Base-by-base conservation (phyloP, 1,140 invertebrate species). In the Pachyrhynchus sulphureomaculatus region DNA sequence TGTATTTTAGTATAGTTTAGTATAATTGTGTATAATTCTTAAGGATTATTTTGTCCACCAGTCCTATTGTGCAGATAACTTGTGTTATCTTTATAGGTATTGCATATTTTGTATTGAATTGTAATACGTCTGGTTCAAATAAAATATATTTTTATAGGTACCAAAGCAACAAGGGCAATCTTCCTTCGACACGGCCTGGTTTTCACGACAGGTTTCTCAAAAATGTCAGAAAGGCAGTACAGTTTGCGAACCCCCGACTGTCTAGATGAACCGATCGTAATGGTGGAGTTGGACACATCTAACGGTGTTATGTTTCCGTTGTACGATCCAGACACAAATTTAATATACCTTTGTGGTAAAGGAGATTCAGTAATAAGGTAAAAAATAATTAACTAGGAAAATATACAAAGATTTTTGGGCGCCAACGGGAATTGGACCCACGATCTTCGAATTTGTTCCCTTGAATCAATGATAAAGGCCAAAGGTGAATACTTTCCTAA, bases 291-390 rank as follows among this genome's bases (percentile, higher is more conserved):
- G 68, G 97, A 99, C 78, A 96, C 93, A 21, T 95, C 92, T 65
- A 99, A 98, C 79, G 96, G 96, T 64, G 93, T 99, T 32, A 92
- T 99, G 86, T 95, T 98, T 78, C 97, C 97, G 26, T 84, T 97
- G 13, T 99, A 98, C 79, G 97, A 99, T 83, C 87, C 94, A 36
- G 97, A 99, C 79, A 96, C 93, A 37, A 96, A 95, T 82, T 81
- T 99, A 71, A 87, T 99, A 61, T 99, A 90, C 78, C 80, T 99
- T 3, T 96, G 94, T 77, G 97, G 96, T 62, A 99, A 99, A 83
- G 96, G 89, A 32, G 89, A 91, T 83, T 89, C 88, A 66, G 88
- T 89, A 47, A 90, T 91, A 65, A 79, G 89, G 65, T 71, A 26
- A 61, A 34, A 29, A 26, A 3, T 26, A 4, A 26, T n/a, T n/a